phyloP scores from a whole-genome alignment of 2,113 vertebrate species.

The Scomber scombrus region DNA sequence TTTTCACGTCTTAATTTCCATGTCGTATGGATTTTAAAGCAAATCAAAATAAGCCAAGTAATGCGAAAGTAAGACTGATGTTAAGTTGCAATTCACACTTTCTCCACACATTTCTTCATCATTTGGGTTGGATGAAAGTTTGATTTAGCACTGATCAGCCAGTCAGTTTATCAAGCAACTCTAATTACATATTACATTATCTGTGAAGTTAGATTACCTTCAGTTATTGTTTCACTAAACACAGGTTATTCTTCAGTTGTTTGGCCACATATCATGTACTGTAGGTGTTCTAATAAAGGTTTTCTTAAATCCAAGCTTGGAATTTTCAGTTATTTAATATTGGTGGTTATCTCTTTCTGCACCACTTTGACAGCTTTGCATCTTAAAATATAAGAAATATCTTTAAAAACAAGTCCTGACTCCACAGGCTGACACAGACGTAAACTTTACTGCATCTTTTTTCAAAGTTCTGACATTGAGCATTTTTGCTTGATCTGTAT shows the following conservation, averaged over 20 bases:
- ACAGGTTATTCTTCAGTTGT: neutral
- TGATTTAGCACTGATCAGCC: neutral
- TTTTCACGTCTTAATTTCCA: neutral
- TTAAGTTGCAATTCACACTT: neutral
- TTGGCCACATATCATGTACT: neutral
- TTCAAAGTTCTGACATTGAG: neutral
- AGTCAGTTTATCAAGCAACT: neutral
- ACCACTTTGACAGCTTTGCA: neutral
- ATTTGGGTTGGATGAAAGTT: neutral
- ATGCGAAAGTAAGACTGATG: neutral
- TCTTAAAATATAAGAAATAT: neutral
- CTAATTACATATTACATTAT: neutral
- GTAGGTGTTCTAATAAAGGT: neutral
- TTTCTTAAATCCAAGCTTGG: neutral
- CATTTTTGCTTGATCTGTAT: neutral
- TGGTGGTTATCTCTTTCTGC: neutral
- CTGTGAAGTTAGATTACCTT: neutral
- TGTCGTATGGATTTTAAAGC: neutral
- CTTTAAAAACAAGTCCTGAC: neutral
- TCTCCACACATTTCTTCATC: neutral
- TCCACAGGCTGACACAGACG: neutral
- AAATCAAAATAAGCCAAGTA: neutral
- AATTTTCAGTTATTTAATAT: neutral
- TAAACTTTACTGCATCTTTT: slow-evolving; percentile 1
- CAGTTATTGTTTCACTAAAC: neutral